phyloP scores from a whole-genome alignment of 2,888 invertebrate species.

The Phortica okadai region DNA sequence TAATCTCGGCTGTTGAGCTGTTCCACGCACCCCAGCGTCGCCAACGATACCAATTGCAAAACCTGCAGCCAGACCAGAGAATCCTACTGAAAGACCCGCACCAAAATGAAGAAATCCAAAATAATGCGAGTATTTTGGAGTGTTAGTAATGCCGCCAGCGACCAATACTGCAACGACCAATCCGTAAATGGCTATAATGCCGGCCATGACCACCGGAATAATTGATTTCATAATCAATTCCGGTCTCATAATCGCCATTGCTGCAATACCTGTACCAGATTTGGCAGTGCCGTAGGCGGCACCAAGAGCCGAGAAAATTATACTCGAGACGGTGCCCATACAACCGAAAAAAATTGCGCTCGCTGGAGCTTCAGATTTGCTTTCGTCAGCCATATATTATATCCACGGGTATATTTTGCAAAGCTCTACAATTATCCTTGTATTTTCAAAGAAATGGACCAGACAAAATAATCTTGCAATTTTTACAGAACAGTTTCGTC shows the following conservation, averaged over 20 bases:
- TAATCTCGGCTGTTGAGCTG: slow-evolving; percentile 99
- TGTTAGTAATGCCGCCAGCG: slow-evolving; percentile 86
- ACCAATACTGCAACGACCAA: slow-evolving; percentile 99
- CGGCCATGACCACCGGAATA: slow-evolving; percentile 99
- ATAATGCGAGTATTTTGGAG: slow-evolving; percentile 74
- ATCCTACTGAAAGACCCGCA: slow-evolving; percentile 97
- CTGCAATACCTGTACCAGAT: slow-evolving; percentile 99
- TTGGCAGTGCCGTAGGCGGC: slow-evolving; percentile 99
- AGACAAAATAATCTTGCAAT: no score
- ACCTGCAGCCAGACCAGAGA: slow-evolving; percentile 98
- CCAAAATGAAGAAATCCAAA: slow-evolving; percentile 98
- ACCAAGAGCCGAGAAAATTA: slow-evolving; percentile 86
- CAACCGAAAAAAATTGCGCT: no score
- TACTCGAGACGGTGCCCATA: no score
- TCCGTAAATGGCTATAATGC: slow-evolving; percentile 99
- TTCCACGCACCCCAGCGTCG: slow-evolving; percentile 99
- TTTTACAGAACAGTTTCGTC: no score
- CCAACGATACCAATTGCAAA: slow-evolving; percentile 99
- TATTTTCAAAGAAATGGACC: no score
- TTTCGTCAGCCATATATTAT: no score
- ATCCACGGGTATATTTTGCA: no score
- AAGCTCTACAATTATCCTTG: no score
- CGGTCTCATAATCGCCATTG: slow-evolving; percentile 99
- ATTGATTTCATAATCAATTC: slow-evolving; percentile 99
- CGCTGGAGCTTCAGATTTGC: no score